Evolutionary conservation across 2,797 vertebrate genomes (phyloP).

Genomic region (Numenius phaeopus): DNA sequence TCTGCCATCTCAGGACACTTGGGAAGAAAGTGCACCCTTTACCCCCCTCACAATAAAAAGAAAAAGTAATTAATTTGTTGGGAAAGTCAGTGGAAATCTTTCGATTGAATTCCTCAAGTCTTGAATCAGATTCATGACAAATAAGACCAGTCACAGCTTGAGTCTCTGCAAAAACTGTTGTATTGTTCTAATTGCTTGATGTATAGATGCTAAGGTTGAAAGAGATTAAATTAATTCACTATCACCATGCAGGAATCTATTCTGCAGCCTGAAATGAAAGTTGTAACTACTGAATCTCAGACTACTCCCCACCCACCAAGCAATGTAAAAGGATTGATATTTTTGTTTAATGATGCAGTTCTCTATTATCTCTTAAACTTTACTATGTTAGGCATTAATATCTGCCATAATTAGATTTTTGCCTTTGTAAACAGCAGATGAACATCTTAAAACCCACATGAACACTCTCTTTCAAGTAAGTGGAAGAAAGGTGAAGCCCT

Average conservation of each 20-base stretch:
- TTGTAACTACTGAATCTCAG: not conserved
- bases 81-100: not conserved
- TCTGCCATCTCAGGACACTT: not conserved
- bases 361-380: not conserved
- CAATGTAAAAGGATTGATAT: not conserved
- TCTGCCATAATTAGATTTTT: not conserved
- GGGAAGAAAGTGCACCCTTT: not conserved
- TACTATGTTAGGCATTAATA: not conserved
- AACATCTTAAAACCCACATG: not conserved
- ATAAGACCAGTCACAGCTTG: not conserved
- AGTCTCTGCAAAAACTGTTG: not conserved
- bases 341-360: not conserved
- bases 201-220: not conserved
- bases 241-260: not conserved
- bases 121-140: not conserved
- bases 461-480: not conserved
- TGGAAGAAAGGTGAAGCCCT: not conserved
- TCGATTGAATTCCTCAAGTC: not conserved
- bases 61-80: not conserved
- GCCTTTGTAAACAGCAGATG: not conserved
- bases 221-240: not conserved
- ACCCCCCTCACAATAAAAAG: rapidly evolving
- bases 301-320: not conserved
- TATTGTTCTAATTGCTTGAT: not conserved
- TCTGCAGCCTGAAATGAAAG: not conserved